A percentile compares a stretch with the other conserved stretches of the same genome.
Evolutionary conservation across 2,888 invertebrate genomes (phyloP).

Genomic region (Tiliacea aurago): DNA sequence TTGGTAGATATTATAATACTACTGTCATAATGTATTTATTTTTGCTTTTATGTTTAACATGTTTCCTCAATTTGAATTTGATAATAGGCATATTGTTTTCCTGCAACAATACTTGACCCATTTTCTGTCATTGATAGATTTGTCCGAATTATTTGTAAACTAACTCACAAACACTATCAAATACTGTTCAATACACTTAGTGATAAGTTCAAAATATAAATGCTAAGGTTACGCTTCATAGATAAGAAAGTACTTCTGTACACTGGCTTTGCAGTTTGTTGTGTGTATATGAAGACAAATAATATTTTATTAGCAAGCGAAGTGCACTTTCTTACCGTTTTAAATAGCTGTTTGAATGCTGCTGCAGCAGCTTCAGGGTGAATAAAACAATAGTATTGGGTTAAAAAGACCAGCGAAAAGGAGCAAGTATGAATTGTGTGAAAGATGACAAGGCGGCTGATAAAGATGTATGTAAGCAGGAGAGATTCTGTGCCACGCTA

Average conservation of each 20-base stretch:
- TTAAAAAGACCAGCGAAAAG: not conserved
- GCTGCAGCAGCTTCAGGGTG: not conserved
- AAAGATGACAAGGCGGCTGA: not conserved
- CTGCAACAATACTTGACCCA: conserved; percentile 23
- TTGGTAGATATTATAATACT: conserved; percentile 24
- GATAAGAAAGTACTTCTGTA: conserved; percentile 46
- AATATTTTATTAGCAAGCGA: conserved; percentile 1
- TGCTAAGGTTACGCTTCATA: conserved; percentile 55
- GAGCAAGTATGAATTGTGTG: not conserved
- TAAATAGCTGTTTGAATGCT: not conserved
- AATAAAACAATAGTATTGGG: not conserved
- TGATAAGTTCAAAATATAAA: conserved; percentile 50
- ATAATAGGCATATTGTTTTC: conserved; percentile 15
- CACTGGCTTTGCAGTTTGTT: conserved; percentile 20
- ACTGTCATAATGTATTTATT: conserved; percentile 33
- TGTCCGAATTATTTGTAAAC: conserved; percentile 24
- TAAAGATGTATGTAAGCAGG: not conserved
- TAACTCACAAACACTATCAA: conserved; percentile 1
- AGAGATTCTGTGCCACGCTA: not conserved
- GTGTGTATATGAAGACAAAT: not conserved
- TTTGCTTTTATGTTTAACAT: conserved; percentile 17
- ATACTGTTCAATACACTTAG: conserved; percentile 23
- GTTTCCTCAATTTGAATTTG: conserved; percentile 16
- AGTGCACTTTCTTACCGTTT: not conserved
- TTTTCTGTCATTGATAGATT: conserved; percentile 5